Evolutionary conservation across 2,113 vertebrate genomes (phyloP), one percentile per base, ranked within the genome.

Genomic region (Tragelaphus scriptus): DNA sequence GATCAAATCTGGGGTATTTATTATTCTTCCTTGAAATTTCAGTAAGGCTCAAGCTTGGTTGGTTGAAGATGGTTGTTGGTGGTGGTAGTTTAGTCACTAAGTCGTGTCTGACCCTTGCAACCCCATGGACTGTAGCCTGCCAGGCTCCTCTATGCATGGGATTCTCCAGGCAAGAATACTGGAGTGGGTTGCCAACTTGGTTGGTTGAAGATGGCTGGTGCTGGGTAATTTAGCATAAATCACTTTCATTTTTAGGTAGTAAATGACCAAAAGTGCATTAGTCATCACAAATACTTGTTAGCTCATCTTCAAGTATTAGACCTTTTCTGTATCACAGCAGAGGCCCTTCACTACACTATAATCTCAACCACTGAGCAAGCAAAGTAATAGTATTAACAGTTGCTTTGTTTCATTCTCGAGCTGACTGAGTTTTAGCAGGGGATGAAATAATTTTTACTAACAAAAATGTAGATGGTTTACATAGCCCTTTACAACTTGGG

Each of bases 391-490:
- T 84, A 5, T 68, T 85, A 91, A 81, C 86, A 97, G 71, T 30
- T 98, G 85, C 77, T 68, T 10, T 36, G 7, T 84, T 96, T 58
- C 81, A 95, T 15, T n/a, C 44, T 97, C n/a, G 1, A 71, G 94
- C 30, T 92, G 85, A 21, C 8, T 98, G 44, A 85, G 23, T 80
- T 97, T 96, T 65, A 93, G 58, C n/a, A 82, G n/a, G 23, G 25
- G 81, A 8, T 89, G 49, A 98, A 98, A 92, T 79, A 94, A 95
- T 71, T 86, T 59, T 81, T 97, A 92, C 77, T 96, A 61, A 94
- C 10, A 77, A 96, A 85, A 91, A 95, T 11, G 1, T 58, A 90
- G 59, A 97, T 7, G 1, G 81, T 68, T 55, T 87, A 94, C 40
- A 2, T 7, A 87, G 65, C 56, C 93, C 88, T 94, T 93, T 80